phyloP scores from a whole-genome alignment of 2,797 vertebrate species.

The Erethizon dorsatum region DNA sequence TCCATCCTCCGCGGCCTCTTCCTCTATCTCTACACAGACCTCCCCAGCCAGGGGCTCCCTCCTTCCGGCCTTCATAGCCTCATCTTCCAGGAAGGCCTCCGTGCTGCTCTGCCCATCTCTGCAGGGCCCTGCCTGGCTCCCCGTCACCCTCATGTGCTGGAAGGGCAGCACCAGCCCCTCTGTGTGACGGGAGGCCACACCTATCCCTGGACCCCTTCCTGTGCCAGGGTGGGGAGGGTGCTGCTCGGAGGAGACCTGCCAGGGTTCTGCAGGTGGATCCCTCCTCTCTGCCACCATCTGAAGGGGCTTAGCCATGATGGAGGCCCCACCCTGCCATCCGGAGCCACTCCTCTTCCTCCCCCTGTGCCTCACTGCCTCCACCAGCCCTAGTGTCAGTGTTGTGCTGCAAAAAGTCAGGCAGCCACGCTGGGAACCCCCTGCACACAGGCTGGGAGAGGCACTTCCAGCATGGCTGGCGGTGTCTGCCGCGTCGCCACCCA shows the following conservation, averaged over 20 bases:
- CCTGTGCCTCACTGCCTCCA: rapidly evolving
- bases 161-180: not conserved
- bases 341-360: not conserved
- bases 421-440: not conserved
- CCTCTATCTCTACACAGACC: not conserved
- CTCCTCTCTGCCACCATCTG: not conserved
- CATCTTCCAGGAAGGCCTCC: slow-evolving; percentile 38
- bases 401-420: not conserved
- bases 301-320: not conserved
- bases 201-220: not conserved
- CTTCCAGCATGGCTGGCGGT: not conserved
- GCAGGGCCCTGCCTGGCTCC: not conserved
- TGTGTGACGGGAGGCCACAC: not conserved
- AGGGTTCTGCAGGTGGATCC: not conserved
- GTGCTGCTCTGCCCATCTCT: not conserved
- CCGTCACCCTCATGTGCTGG: not conserved
- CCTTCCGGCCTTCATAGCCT: not conserved
- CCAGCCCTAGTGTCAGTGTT: rapidly evolving
- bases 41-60: not conserved
- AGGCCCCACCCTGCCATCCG: not conserved
- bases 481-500: not conserved
- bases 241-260: not conserved
- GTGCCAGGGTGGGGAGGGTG: not conserved
- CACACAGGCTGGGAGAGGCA: not conserved
- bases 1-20: rapidly evolving